phyloP scores from a whole-genome alignment of 2,113 vertebrate genomes.

The Hemibagrus wyckioides region DNA sequence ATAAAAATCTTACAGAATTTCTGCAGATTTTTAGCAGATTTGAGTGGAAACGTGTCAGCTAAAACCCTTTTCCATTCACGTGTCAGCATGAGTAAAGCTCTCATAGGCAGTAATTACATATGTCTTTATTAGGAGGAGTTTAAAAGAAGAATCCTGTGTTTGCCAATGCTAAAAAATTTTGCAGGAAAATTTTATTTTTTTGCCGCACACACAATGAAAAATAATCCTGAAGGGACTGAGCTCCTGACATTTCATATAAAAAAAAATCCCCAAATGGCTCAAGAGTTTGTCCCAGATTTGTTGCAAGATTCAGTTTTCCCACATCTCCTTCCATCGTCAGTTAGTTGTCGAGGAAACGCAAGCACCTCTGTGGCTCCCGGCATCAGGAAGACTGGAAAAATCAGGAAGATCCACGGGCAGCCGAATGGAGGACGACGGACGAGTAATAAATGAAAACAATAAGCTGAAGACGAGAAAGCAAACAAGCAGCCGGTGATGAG shows the following conservation, averaged over 20 bases:
- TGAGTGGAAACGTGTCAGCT: too few species aligned
- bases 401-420: conserved; percentile 3
- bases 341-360: conserved; percentile 29
- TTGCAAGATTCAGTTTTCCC: neutral
- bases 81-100: too few species aligned
- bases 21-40: too few species aligned
- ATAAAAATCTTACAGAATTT: too few species aligned
- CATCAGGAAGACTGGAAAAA: conserved; percentile 40
- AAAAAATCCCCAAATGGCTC: neutral
- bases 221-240: too few species aligned
- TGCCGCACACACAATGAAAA: too few species aligned
- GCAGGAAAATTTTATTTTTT: too few species aligned
- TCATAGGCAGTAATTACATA: too few species aligned
- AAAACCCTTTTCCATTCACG: too few species aligned
- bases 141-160: too few species aligned
- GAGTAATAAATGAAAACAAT: conserved; percentile 58
- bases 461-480: conserved; percentile 40
- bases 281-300: neutral
- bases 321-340: neutral
- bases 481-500: conserved; percentile 35
- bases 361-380: conserved; percentile 15
- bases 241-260: neutral
- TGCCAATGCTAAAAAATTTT: too few species aligned
- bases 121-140: too few species aligned
- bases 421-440: conserved; percentile 36